These are phyloP conservation scores for Campoletis raptor DNA, from an alignment of 2,888 invertebrate species.

Conservation along the genomic window DNA sequence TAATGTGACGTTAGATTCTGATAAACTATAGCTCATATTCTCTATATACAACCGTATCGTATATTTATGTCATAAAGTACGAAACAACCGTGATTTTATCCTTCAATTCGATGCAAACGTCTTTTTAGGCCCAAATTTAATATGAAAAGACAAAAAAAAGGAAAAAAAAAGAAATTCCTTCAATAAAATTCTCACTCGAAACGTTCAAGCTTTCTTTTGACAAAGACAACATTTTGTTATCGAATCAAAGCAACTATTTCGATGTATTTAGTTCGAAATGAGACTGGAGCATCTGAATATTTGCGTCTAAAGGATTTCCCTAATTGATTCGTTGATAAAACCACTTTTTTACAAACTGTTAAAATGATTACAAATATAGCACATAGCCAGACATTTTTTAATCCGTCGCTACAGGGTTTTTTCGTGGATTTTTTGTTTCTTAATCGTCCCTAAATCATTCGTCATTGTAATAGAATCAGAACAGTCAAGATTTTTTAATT, in stretches of 20 bases:
- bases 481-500: too few species aligned
- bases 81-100: constrained; percentile 6
- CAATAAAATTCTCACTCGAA: constrained; percentile 39
- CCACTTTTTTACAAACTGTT: too few species aligned
- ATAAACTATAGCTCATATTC: constrained; percentile 9
- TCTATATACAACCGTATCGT: neutral
- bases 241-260: neutral
- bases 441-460: too few species aligned
- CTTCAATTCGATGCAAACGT: neutral
- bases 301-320: too few species aligned
- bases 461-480: too few species aligned
- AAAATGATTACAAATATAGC: too few species aligned
- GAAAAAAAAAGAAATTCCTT: neutral
- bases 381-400: too few species aligned
- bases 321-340: too few species aligned
- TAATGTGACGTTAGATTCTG: constrained; percentile 43
- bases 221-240: neutral
- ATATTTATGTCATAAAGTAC: neutral
- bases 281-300: constrained; percentile 61
- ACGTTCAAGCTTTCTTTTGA: constrained; percentile 32
- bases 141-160: constrained; percentile 2
- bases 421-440: too few species aligned
- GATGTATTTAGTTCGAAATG: constrained; percentile 39
- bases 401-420: too few species aligned
- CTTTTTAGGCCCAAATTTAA: neutral